A percentile compares a stretch with the other conserved stretches of the same genome.
These are phyloP conservation scores for Heliconius sara DNA, from an alignment of 2,888 invertebrate genomes.

Conservation along the genomic window DNA sequence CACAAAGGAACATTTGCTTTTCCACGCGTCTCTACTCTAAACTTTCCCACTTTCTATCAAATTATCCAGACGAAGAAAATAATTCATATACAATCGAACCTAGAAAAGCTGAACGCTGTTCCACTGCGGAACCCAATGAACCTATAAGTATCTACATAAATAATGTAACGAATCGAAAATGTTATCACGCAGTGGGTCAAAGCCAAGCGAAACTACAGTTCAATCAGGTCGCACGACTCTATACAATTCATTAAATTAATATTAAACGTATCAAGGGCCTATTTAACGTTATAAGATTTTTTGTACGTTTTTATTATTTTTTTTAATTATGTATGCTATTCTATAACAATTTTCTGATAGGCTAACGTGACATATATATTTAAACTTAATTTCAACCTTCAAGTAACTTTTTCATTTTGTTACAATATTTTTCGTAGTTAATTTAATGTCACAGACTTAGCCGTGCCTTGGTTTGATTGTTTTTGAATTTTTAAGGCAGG, in stretches of 20 bases:
- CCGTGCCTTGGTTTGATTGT: too few relatives aligned
- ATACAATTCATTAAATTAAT: constrained; percentile 18
- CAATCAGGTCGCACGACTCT: constrained; percentile 48
- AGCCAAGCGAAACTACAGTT: constrained; percentile 28
- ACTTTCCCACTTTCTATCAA: too few relatives aligned
- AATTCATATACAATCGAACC: too few relatives aligned
- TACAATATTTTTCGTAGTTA: background rate
- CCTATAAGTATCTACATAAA: background rate
- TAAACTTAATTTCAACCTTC: background rate
- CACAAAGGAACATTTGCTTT: background rate
- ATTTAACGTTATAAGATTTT: background rate
- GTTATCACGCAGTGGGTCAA: constrained; percentile 38
- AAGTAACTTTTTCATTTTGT: background rate
- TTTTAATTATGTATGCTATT: background rate
- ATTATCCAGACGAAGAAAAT: too few relatives aligned
- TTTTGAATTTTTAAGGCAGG: too few relatives aligned
- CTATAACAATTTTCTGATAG: background rate
- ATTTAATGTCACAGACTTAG: too few relatives aligned
- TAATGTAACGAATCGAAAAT: constrained; percentile 12
- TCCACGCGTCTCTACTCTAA: too few relatives aligned
- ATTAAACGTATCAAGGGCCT: constrained; percentile 17
- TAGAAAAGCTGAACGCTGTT: too few relatives aligned
- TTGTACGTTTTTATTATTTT: background rate
- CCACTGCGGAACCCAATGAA: background rate
- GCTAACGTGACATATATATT: background rate